Conservation (phyloP, 1,140 invertebrate genomes). For the Bathynomus jamesi region DNA sequence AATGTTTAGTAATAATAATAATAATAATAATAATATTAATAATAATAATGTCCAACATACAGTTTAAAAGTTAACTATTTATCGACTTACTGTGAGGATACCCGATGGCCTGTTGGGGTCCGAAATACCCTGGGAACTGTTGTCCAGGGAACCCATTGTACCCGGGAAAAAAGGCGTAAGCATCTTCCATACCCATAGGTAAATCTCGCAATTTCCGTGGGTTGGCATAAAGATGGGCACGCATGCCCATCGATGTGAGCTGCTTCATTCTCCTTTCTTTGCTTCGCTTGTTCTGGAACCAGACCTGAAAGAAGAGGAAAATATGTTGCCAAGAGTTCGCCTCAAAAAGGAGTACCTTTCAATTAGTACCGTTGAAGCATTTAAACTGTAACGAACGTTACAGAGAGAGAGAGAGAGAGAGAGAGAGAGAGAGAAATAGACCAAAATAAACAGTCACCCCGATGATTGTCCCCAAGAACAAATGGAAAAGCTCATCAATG, state of each 20-base stretch:
- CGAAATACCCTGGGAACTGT: constrained; percentile 36
- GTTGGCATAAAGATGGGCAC: constrained; percentile 60
- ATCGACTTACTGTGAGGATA: constrained; percentile 32
- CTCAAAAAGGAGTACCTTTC: not conserved
- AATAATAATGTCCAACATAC: too few species aligned
- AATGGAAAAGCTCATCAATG: too few species aligned
- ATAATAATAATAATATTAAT: too few species aligned
- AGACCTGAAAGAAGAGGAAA: constrained; percentile 45
- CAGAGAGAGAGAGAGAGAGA: not conserved
- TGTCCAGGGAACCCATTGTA: constrained; percentile 34
- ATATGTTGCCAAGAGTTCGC: not conserved
- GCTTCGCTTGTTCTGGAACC: constrained; percentile 55
- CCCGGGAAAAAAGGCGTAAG: constrained; percentile 33
- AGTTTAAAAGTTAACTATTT: too few species aligned
- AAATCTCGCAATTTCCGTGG: constrained; percentile 82
- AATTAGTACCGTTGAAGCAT: not conserved
- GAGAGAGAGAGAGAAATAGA: constrained; percentile 6
- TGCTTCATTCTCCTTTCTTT: constrained; percentile 65
- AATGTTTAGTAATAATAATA: too few species aligned
- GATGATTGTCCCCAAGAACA: too few species aligned
- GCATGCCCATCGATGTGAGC: constrained; percentile 75
- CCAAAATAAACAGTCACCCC: constrained; percentile 12
- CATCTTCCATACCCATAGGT: constrained; percentile 53
- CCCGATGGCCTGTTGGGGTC: constrained; percentile 33
- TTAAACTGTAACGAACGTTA: too few species aligned